Base-by-base conservation (phyloP, 1,140 invertebrate genomes). In the Lanistes nyassanus region DNA sequence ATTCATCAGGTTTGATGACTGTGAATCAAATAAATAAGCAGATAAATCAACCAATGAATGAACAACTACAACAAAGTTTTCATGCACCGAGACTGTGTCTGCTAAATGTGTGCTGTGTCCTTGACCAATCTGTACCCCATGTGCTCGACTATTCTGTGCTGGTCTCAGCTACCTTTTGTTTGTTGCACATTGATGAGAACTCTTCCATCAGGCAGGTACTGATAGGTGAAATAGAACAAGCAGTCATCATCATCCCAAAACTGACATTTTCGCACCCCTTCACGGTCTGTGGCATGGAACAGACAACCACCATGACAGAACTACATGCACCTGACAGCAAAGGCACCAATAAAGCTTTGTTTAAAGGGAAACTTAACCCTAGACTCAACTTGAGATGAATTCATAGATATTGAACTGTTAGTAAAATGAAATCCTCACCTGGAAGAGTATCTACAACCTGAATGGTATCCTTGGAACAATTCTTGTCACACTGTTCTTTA, bases 191-290 rank as follows among this genome's bases (percentile, higher is more conserved):
- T 76, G 23, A 89, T 84, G n/a, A 76, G 73, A 1, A 86, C 75
- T 34, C 82, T 64, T 42, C 80, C 83, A 36, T 82, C 79, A 7
- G 74, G 26, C 51, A 79, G 76, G 70, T 86, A 86, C 68, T 90
- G 84, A 80, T 90, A 89, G 2, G 84, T 85, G 74, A 89, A 89
- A 69, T 84, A 87, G 65, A 89, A 88, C 62, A 87, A 82, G 75
- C 90, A 90, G 75, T 90, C 84, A 82, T 90, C 84, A 81, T 90
- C 87, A 85, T 93, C 94, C 74, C 78, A 80, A 60, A 83, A 86
- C 71, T 84, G 84, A 75, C 88, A 89, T n/a, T 78, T 75, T 31
- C 81, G 80, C 3, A 80, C 62, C 0, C 80, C 79, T 42, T 79
- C 80, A 70, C 74, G 66, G 5, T 72, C 83, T 84, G 76, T 69